Base-by-base conservation (phyloP, 1,140 invertebrate species). In the Rhizoglyphus robini region DNA sequence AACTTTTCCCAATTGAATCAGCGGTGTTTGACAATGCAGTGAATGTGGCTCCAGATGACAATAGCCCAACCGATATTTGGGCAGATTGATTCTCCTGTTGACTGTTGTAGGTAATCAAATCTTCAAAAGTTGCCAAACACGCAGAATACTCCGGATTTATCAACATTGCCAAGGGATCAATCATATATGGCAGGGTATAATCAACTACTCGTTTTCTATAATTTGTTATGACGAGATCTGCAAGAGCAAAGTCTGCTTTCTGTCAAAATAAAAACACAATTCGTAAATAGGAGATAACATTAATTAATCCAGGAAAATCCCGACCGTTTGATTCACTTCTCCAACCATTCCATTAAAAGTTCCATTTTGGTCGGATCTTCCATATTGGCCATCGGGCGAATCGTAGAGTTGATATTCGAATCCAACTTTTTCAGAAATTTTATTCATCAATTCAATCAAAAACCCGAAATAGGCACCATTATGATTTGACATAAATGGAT, bases 231-330 rank as follows among this genome's bases (percentile, higher is more conserved):
- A 79, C 80, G 0, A 81, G 68, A 49, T 80, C 80, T 4, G 76
- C 78, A n/a, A 80, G 74, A 13, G 79, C 81, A 61, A 81, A 69
- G 70, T 81, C 80, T 15, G 80, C 79, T 69, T 85, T 86, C 79
- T n/a, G n/a, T n/a, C n/a, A 51, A 23, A 30, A 51, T 4, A n/a
- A 46, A n/a, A 15, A 46, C 23, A n/a, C n/a, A 18, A 29, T n/a
- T 3, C 1, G 29, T 3, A 2, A 58, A 23, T n/a, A n/a, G n/a
- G n/a, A n/a, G n/a, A 58, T 18, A 23, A n/a, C n/a, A n/a, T 13
- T 3, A 58, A 23, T 18, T 18, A n/a, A n/a, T 58, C 29, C n/a
- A 15, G 31, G 20, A 4, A 31, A 2, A 4, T 11, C 49, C 62
- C 38, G 2, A 65, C 67, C 25, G 60, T 68, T 23, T 23, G 18